Evolutionary conservation across 2,888 invertebrate species (phyloP), one percentile per base, ranked within the genome.

Genomic region (Pollenia angustigena): DNA sequence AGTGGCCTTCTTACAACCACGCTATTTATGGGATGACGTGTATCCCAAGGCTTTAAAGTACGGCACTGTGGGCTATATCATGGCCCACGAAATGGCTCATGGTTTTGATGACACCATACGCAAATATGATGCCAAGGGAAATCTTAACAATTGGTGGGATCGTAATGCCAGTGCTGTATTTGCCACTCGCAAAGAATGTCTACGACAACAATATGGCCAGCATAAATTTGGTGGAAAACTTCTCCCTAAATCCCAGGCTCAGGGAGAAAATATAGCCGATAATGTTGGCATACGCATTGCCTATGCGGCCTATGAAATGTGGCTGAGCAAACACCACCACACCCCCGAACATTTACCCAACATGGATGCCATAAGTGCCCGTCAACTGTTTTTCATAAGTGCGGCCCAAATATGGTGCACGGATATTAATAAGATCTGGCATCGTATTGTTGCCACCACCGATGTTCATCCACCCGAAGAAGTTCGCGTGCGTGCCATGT

Each of bases 261-360:
- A 91, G 58, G 88, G 89, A 8, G 91, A 92, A 86, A 91, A 91
- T 66, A 91, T 92, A 60, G 92, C 93, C 14, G 93, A 93, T 78
- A 92, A 92, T 88, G 90, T 90, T n/a, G 93, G 91, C 10, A 69
- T 92, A 9, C 92, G 91, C 46, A 90, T 92, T 40, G 90, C 93
- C 4, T 90, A 90, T 75, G 79, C 85, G 12, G 92, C 93, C 32
- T 93, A 92, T 60, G 75, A 88, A 3, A 88, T 84, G 32, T 92
- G 92, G 93, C 80, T 90, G n/a, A 66, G 60, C 69, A 44, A 88
- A 76, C 69, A 83, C 9, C 10, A 85, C 64, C n/a, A 92, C 85
- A 81, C 80, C 0, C 76, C 78, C 2, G 87, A 87, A 48, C 72
- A 81, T 69, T 50, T 92, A 58, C 92, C 92, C 0, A 88, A 89